These are phyloP conservation scores for Volucella zonaria DNA, from an alignment of 2,888 invertebrate species.

Conservation along the genomic window DNA sequence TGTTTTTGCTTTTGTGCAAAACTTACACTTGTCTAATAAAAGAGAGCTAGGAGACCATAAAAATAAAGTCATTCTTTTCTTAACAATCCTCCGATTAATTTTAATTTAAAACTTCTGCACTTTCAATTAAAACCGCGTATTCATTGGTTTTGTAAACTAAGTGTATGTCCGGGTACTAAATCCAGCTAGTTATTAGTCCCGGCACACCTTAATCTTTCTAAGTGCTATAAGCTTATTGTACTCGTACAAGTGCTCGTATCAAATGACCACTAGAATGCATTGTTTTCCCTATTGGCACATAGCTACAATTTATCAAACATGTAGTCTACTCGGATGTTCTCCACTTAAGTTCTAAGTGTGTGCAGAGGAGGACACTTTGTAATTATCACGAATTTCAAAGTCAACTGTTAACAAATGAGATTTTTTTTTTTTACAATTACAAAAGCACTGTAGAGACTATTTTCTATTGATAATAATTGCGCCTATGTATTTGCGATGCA, in stretches of 20 bases:
- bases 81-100: too few relatives aligned
- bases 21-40: too few relatives aligned
- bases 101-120: too few relatives aligned
- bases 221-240: background rate
- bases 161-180: background rate
- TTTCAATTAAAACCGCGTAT: too few relatives aligned
- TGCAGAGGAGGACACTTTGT: background rate
- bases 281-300: background rate
- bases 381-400: constrained; percentile 24
- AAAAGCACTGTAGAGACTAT: background rate
- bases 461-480: constrained; percentile 17
- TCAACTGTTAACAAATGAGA: background rate
- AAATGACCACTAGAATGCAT: background rate
- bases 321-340: background rate
- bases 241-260: constrained; percentile 2
- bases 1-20: too few relatives aligned
- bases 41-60: too few relatives aligned
- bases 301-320: background rate
- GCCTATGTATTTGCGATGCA: background rate
- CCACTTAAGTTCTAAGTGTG: background rate
- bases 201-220: background rate
- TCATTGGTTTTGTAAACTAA: background rate
- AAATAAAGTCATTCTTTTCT: too few relatives aligned
- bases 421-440: constrained; percentile 1
- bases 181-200: background rate